These are phyloP conservation scores for Eira barbara DNA, from an alignment of 2,113 vertebrate species.

Conservation along the genomic window DNA sequence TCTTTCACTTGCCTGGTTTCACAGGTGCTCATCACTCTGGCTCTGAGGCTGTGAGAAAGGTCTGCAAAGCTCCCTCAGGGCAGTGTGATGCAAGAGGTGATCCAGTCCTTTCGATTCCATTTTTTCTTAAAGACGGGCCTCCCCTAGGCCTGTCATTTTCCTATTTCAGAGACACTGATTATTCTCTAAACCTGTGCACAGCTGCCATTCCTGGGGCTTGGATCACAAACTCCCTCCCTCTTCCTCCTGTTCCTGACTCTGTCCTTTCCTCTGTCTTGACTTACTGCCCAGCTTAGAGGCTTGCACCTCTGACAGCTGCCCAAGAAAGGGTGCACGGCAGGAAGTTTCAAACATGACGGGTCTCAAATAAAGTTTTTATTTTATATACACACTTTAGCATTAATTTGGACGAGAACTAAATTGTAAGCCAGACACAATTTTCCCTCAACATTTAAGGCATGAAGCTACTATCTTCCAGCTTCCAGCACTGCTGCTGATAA, in stretches of 20 bases:
- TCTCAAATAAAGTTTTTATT: neutral
- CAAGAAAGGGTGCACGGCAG: neutral
- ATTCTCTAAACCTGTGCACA: neutral
- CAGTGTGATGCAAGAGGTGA: neutral
- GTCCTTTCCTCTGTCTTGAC: neutral
- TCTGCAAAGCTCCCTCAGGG: neutral
- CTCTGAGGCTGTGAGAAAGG: neutral
- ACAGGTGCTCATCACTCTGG: neutral
- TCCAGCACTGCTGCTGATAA: neutral
- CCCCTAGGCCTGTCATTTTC: neutral
- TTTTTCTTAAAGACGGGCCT: neutral
- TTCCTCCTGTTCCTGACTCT: neutral
- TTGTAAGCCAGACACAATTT: neutral
- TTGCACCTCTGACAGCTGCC: neutral
- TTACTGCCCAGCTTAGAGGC: neutral
- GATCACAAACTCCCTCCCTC: neutral
- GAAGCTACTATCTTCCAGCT: neutral
- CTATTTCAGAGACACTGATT: neutral
- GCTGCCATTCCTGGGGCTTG: neutral
- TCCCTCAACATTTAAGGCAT: neutral
- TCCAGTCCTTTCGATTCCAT: neutral
- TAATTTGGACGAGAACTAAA: neutral
- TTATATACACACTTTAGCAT: neutral
- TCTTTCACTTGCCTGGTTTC: neutral
- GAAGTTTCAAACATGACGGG: neutral